Base-by-base conservation (phyloP, 2,888 invertebrate genomes). In the Lithophane ornitopus region DNA sequence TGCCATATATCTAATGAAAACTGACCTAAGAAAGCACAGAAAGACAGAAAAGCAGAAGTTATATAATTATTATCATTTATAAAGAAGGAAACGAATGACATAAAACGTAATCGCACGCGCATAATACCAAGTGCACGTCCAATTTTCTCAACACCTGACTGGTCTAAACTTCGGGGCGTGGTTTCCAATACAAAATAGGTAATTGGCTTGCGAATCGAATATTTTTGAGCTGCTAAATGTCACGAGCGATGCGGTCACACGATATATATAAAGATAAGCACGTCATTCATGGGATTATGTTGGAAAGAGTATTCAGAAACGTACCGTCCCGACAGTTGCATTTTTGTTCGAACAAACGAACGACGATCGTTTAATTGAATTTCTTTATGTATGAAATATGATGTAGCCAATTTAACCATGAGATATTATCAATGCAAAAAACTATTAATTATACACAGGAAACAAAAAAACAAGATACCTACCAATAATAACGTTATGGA, bases 121-220 rank as follows among this genome's bases (percentile, higher is more conserved):
- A 71, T 70, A 73, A 74, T 70, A 28, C 66, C 41, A 62, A 70
- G 67, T 79, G 71, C 78, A 79, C 65, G 80, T 82, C 39, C 70
- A 73, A 52, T 81, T 87, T 79, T 81, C 79, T 81, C 62, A 74
- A 79, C 73, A 73, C 72, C 67, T 63, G 77, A 78, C 65, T 85
- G 74, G 79, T 80, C 71, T 85, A 87, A 85, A 71, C 86, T 75
- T 49, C 70, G 74, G 82, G 86, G 86, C 86, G 87, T 87, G 84
- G 87, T 80, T 76, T 76, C 58, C 59, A 81, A 85, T 84, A 86
- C 79, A 80, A 86, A 85, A 78, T 76, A 80, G 76, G 84, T 67
- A 72, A 85, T 81, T 78, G 79, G 68, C 74, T 76, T 74, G 81
- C 71, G 62, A 70, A 81, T 78, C 56, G 80, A 74, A 78, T 87